These are phyloP conservation scores for Cancer borealis DNA, from an alignment of 2,888 invertebrate species.

Conservation along the genomic window DNA sequence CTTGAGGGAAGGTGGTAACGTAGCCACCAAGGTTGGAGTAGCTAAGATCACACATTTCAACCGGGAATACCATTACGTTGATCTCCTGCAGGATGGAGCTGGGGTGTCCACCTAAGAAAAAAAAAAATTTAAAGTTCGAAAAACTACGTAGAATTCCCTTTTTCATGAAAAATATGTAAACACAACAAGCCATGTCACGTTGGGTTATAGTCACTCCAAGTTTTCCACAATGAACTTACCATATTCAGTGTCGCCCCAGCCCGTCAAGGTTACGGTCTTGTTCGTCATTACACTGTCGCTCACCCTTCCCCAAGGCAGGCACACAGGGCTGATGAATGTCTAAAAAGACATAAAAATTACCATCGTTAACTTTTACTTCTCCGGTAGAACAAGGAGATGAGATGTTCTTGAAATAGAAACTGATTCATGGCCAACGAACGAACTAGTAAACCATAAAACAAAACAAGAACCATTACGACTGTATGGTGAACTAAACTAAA, in stretches of 20 bases:
- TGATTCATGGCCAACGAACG: no score
- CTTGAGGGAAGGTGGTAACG: slow-evolving; percentile 47
- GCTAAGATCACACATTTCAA: slow-evolving; percentile 27
- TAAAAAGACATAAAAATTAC: not conserved
- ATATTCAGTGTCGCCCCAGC: not conserved
- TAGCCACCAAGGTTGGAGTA: slow-evolving; percentile 35
- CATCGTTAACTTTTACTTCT: not conserved
- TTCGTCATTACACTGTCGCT: not conserved
- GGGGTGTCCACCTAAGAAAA: slow-evolving; percentile 48
- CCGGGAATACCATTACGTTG: slow-evolving; percentile 43
- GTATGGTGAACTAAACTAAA: no score
- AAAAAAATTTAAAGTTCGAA: not conserved
- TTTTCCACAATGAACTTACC: not conserved
- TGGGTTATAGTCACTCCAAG: not conserved
- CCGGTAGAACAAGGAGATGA: not conserved
- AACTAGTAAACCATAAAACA: no score
- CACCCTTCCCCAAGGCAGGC: not conserved
- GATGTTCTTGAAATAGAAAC: no score
- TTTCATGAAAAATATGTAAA: not conserved
- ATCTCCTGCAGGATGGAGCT: slow-evolving; percentile 56
- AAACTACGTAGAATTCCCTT: not conserved
- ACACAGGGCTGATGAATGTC: not conserved
- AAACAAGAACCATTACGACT: no score
- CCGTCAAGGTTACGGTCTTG: not conserved
- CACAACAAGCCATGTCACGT: not conserved